Percentiles rank a stretch among this genome's conserved stretches.
Conservation (phyloP, 2,888 invertebrate genomes). For the Belgica antarctica region DNA sequence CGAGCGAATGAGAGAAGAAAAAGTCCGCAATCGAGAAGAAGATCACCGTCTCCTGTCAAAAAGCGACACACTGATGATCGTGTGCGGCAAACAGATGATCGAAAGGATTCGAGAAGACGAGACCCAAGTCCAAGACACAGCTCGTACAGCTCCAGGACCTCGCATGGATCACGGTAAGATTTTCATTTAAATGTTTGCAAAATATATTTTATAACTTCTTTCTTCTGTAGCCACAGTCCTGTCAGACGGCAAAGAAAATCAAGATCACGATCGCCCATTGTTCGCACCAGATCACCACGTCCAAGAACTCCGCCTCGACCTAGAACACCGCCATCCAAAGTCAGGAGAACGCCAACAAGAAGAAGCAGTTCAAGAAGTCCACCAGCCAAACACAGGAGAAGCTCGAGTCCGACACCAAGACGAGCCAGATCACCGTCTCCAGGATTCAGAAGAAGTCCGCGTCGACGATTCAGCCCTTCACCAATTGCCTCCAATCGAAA, state of each 20-base stretch:
- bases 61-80: slow-evolving; percentile 6
- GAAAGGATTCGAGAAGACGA: slow-evolving; percentile 19
- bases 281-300: background rate
- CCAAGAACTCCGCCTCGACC: slow-evolving; percentile 29
- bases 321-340: slow-evolving; percentile 19
- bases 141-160: background rate
- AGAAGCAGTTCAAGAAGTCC: slow-evolving; percentile 16
- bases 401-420: slow-evolving; percentile 5
- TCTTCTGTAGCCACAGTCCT: slow-evolving; percentile 30
- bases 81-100: background rate
- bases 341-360: background rate
- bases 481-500: background rate
- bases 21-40: slow-evolving; percentile 4
- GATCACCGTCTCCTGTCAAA: background rate
- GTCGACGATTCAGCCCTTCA: slow-evolving; percentile 26
- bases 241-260: slow-evolving; percentile 10
- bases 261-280: background rate
- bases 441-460: background rate
- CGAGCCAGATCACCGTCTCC: slow-evolving; percentile 19
- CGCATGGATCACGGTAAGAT: slow-evolving; percentile 21
- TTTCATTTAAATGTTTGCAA: too few species aligned
- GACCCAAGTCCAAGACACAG: slow-evolving; percentile 5
- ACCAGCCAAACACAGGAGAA: background rate
- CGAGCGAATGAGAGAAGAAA: background rate
- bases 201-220: too few species aligned